phyloP scores from a whole-genome alignment of 2,113 vertebrate genomes.

The Alosa alosa region DNA sequence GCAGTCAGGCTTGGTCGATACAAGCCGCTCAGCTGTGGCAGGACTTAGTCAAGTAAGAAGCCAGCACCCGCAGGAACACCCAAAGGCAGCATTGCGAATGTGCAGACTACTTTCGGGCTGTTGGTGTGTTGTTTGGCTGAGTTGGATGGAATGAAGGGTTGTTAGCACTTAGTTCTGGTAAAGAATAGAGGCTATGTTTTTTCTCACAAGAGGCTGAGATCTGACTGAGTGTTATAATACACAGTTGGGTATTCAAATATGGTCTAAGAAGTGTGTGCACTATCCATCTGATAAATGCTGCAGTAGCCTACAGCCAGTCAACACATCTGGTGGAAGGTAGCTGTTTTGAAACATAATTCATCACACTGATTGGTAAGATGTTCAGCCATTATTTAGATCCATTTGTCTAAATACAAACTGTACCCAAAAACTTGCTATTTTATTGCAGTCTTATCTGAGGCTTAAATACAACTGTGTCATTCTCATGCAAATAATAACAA shows the following conservation, averaged over 20 bases:
- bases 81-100: neutral
- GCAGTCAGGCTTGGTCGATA: slow-evolving; percentile 30
- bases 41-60: neutral
- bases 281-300: neutral
- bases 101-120: neutral
- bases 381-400: neutral
- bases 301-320: neutral
- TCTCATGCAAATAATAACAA: neutral
- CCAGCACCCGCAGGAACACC: neutral
- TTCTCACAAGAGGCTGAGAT: neutral
- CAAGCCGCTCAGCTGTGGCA: neutral
- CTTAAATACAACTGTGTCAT: neutral
- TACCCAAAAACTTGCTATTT: neutral
- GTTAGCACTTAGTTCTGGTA: neutral
- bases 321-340: neutral
- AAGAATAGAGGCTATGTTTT: neutral
- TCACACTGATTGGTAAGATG: neutral
- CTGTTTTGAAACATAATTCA: neutral
- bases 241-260: neutral
- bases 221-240: neutral
- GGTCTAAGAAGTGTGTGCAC: neutral
- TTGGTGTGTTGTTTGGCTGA: neutral
- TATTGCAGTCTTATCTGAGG: neutral
- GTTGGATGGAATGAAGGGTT: neutral
- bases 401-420: neutral